Percentiles rank a stretch among this genome's conserved stretches.
These are phyloP conservation scores for Drosophila obscura DNA, from an alignment of 1,140 invertebrate genomes.

Conservation along the genomic window DNA sequence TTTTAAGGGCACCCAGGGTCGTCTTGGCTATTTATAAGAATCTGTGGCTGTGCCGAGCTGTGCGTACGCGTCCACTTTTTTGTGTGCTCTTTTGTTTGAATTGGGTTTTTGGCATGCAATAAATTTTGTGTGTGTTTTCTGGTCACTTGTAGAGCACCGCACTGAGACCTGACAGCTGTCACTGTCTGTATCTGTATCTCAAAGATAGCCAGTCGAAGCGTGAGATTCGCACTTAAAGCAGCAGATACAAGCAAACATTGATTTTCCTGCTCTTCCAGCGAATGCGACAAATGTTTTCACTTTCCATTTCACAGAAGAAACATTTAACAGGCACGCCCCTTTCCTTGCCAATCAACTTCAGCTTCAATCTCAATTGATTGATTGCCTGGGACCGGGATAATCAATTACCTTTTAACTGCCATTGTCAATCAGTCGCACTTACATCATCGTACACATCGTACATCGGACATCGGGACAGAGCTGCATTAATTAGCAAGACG, in stretches of 20 bases:
- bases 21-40: constrained; percentile 68
- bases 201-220: constrained; percentile 19
- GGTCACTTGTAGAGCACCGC: constrained; percentile 51
- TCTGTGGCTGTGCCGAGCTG: constrained; percentile 26
- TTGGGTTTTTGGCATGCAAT: constrained; percentile 50
- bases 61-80: constrained; percentile 18
- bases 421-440: constrained; percentile 68
- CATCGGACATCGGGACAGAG: constrained; percentile 22
- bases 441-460: constrained; percentile 50
- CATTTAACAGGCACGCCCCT: constrained; percentile 64
- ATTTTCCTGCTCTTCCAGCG: constrained; percentile 60
- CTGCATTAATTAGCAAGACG: constrained; percentile 67
- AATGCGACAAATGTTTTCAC: constrained; percentile 62
- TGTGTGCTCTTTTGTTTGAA: constrained; percentile 15
- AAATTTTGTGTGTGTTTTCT: constrained; percentile 60
- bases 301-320: constrained; percentile 39
- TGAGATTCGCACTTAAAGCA: constrained; percentile 21
- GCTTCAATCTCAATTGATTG: constrained; percentile 45
- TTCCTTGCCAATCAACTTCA: constrained; percentile 26
- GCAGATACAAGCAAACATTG: background rate
- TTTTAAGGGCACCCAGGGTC: constrained; percentile 78
- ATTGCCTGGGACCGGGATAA: constrained; percentile 43
- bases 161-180: constrained; percentile 76
- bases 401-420: constrained; percentile 71
- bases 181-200: constrained; percentile 35